phyloP scores from a whole-genome alignment of 2,797 vertebrate species.

The Propithecus deckenii region DNA sequence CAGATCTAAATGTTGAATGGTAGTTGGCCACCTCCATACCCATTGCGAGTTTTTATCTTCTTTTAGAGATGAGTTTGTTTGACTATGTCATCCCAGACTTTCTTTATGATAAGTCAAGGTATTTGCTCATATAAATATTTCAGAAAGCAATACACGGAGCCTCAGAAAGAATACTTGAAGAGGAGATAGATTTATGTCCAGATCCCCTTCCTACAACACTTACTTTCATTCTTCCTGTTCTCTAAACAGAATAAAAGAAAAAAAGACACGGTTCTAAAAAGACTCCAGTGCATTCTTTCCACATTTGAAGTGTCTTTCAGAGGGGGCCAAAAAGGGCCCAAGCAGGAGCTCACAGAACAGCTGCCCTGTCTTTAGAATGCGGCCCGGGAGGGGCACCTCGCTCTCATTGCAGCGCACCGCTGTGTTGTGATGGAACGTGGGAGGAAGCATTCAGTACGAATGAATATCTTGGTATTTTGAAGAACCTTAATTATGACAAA shows the following conservation, averaged over 20 bases:
- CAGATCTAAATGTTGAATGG: constrained; percentile 25
- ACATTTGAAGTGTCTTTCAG: neutral
- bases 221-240: neutral
- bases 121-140: constrained; percentile 69
- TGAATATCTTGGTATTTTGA: neutral
- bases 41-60: neutral
- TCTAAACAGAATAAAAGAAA: neutral
- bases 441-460: neutral
- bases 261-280: neutral
- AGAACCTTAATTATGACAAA: constrained; percentile 33
- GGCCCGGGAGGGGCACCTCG: accelerated
- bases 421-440: accelerated
- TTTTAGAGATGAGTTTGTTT: constrained; percentile 55
- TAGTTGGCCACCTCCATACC: neutral
- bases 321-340: neutral
- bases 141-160: neutral
- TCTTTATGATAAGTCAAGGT: constrained; percentile 54
- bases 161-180: neutral
- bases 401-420: no score
- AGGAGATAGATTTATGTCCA: neutral
- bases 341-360: neutral
- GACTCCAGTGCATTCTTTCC: neutral
- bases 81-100: constrained; percentile 39
- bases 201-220: neutral
- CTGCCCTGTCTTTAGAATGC: neutral